Base-by-base conservation (phyloP, 2,113 vertebrate genomes). In the Strix uralensis region DNA sequence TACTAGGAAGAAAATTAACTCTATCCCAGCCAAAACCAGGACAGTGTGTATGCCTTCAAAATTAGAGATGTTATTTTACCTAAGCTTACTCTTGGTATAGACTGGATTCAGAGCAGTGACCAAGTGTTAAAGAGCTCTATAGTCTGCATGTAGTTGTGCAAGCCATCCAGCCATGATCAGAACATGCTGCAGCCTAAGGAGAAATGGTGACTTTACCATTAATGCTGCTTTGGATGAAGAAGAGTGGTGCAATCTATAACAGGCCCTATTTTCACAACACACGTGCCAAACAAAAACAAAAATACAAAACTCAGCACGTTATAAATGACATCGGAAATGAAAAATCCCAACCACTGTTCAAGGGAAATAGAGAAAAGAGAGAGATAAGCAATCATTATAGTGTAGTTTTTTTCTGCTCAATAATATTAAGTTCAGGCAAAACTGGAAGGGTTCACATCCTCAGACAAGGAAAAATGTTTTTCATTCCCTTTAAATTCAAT, bases 281-380 rank as follows among this genome's bases (percentile, higher is more conserved):
- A 73, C 1, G 20, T 95, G 90, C 49, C 63, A 94, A 95, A 91
- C 55, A 95, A 95, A 95, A 96, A 96, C 91, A 95, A 91, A 96
- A 96, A 90, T 90, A 94, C 74, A 95, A 61, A 96, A 49, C 84
- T 89, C 89, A 70, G 70, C 86, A 86, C 74, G 93, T 97, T 97
- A 97, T 97, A 97, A 97, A 97, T 97, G 91, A 96, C 92, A 96
- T 95, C 95, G 96, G 96, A 97, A 97, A 96, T 95, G 96, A 97
- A 97, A 97, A 93, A 79, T 91, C 81, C 87, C 86, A 77, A 51
- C 73, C 62, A 57, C 79, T 86, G 77, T 88, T 94, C 75, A 62
- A 92, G 65, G 84, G 74, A 93, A 96, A 95, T 42, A 94, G 84
- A 91, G 91, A 95, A 95, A 94, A 95, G 73, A 90, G 75, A 92